Conservation (phyloP, 2,888 invertebrate genomes). For the Conus canariensis region DNA sequence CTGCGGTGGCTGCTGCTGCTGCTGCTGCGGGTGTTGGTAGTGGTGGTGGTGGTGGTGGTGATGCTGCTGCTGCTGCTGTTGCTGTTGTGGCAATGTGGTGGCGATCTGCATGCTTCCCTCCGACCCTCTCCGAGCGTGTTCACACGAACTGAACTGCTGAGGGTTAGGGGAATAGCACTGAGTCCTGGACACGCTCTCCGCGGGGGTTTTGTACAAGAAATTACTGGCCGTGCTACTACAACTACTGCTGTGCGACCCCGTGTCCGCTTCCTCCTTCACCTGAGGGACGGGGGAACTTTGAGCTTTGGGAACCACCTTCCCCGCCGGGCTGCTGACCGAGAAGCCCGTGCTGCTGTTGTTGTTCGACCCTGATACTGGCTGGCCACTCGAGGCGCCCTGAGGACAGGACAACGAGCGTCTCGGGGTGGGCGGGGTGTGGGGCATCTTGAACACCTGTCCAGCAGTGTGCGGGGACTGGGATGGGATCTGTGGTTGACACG, state of each 20-base stretch:
- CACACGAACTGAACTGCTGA: conserved; percentile 43
- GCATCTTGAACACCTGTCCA: conserved; percentile 67
- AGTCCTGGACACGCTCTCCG: conserved; percentile 24
- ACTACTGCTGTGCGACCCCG: conserved; percentile 24
- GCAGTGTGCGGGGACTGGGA: conserved; percentile 36
- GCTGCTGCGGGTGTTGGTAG: conserved; percentile 30
- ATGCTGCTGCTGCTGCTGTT: conserved; percentile 21
- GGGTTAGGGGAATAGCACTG: conserved; percentile 47
- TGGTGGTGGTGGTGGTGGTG: conserved; percentile 40
- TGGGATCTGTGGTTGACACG: conserved; percentile 38
- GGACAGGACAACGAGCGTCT: conserved; percentile 62
- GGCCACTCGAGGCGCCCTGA: conserved; percentile 53
- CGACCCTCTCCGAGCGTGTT: conserved; percentile 36
- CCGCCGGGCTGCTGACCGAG: conserved; percentile 28
- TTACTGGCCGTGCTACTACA: conserved; percentile 19
- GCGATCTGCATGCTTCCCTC: conserved; percentile 45
- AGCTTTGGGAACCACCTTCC: not conserved
- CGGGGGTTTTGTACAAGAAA: conserved; percentile 30
- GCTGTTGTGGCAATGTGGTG: conserved; percentile 23
- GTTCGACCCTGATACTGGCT: not conserved
- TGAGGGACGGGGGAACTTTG: conserved; percentile 15
- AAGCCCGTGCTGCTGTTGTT: not conserved
- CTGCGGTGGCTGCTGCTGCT: conserved; percentile 32
- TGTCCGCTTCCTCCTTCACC: conserved; percentile 30
- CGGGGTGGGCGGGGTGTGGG: conserved; percentile 67